Percentiles rank a stretch among this genome's conserved stretches.
Conservation (phyloP, 2,888 invertebrate genomes). For the Petrophora chlorosata region DNA sequence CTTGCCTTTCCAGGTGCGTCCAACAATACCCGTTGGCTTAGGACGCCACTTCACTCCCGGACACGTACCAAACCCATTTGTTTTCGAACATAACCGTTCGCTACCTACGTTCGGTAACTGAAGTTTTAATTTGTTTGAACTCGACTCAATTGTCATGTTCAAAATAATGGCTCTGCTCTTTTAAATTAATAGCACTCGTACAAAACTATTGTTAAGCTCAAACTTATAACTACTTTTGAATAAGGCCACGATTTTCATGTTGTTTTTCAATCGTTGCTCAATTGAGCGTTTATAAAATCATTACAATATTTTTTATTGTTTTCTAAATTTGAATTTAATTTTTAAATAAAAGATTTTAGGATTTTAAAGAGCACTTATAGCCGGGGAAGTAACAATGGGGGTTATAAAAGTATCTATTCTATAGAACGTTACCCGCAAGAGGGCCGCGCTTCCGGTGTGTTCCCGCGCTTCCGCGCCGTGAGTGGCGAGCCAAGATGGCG, state of each 20-base stretch:
- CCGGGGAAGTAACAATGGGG: slow-evolving; percentile 59
- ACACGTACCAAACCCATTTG: slow-evolving; percentile 40
- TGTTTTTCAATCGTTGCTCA: slow-evolving; percentile 53
- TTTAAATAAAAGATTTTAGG: slow-evolving; percentile 21
- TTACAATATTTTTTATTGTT: slow-evolving; percentile 42
- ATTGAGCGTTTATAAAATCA: slow-evolving; percentile 51
- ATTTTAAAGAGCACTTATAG: slow-evolving; percentile 54
- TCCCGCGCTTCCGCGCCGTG: slow-evolving; percentile 59
- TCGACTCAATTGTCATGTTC: slow-evolving; percentile 18
- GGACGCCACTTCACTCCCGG: slow-evolving; percentile 43
- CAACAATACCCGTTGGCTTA: slow-evolving; percentile 36
- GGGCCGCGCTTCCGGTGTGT: slow-evolving; percentile 60
- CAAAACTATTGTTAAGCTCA: slow-evolving; percentile 33
- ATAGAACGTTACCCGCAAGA: slow-evolving; percentile 59
- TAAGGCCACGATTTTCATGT: slow-evolving; percentile 18
- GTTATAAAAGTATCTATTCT: slow-evolving; percentile 61
- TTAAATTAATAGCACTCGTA: slow-evolving; percentile 36
- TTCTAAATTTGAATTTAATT: slow-evolving; percentile 32
- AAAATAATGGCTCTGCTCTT: slow-evolving; percentile 28
- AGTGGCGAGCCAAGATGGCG: slow-evolving; percentile 77
- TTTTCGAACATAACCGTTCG: slow-evolving; percentile 29
- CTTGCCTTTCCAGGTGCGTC: slow-evolving; percentile 46
- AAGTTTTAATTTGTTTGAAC: slow-evolving; percentile 26
- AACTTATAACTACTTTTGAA: slow-evolving; percentile 20
- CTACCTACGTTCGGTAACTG: slow-evolving; percentile 19